phyloP scores from a whole-genome alignment of 2,888 invertebrate genomes.

The Drosophila planitibia region DNA sequence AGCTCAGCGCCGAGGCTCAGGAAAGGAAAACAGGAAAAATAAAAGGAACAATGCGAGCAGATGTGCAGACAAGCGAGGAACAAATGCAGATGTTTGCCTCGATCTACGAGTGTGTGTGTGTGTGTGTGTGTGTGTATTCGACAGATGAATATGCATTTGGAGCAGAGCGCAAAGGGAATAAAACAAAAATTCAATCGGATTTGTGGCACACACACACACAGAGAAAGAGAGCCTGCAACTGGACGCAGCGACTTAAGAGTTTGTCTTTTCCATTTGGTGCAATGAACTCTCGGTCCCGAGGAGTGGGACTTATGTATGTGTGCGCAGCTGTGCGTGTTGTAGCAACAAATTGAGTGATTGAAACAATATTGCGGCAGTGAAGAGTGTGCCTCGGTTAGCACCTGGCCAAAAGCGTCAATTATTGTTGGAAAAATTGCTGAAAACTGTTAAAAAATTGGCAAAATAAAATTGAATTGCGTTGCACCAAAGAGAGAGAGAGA shows the following conservation, averaged over 20 bases:
- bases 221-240: conserved; percentile 51
- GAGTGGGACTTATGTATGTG: conserved; percentile 2
- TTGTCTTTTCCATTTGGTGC: conserved; percentile 55
- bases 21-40: conserved; percentile 33
- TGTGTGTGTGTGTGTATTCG: conserved; percentile 26
- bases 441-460: conserved; percentile 31
- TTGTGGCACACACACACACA: conserved; percentile 44
- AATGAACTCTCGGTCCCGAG: conserved; percentile 63
- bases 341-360: conserved; percentile 70
- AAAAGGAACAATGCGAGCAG: conserved; percentile 71
- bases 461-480: conserved; percentile 13
- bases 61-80: conserved; percentile 67
- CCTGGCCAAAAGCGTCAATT: conserved; percentile 66
- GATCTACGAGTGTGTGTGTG: conserved; percentile 7
- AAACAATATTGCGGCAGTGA: conserved; percentile 41
- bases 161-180: conserved; percentile 59
- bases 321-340: conserved; percentile 26
- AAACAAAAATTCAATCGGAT: conserved; percentile 78
- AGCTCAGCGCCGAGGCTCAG: conserved; percentile 25
- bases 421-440: conserved; percentile 31
- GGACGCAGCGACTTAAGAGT: conserved; percentile 49
- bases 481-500: not conserved
- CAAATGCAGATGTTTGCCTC: conserved; percentile 69
- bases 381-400: conserved; percentile 15
- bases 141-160: conserved; percentile 68